Conservation (phyloP, 2,113 vertebrate genomes). For the Pyrgilauda ruficollis region DNA sequence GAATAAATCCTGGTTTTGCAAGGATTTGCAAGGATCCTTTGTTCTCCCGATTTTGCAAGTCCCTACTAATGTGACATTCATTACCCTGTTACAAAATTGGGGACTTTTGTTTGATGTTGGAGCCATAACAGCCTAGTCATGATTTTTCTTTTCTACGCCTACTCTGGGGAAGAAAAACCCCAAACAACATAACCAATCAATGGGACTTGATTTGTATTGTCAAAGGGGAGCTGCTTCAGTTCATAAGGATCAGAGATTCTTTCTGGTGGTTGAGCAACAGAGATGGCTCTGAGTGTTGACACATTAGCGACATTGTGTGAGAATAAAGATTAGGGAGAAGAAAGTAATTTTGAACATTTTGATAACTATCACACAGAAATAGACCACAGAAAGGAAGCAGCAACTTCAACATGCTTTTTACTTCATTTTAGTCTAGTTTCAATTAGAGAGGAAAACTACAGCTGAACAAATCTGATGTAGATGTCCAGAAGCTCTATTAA, state of each 20-base stretch:
- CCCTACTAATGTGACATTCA: background rate
- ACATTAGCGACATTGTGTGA: background rate
- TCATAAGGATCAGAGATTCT: background rate
- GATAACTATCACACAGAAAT: background rate
- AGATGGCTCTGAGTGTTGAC: background rate
- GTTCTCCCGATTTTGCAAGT: background rate
- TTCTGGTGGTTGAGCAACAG: background rate
- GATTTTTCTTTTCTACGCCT: background rate
- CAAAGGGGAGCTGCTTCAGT: background rate
- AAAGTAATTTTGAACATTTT: background rate
- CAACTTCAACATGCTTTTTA: background rate
- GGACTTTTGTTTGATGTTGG: background rate
- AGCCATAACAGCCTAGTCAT: background rate
- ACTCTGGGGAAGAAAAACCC: background rate
- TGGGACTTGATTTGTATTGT: background rate
- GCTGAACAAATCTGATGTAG: background rate
- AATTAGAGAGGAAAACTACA: background rate
- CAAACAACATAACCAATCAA: no score
- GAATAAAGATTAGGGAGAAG: background rate
- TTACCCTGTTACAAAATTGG: background rate
- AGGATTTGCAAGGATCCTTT: background rate
- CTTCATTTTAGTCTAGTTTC: background rate
- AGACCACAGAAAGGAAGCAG: background rate
- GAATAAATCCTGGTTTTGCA: background rate
- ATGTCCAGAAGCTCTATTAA: background rate